A percentile compares a stretch with the other conserved stretches of the same genome.
Conservation (phyloP, 2,113 vertebrate genomes). For the Myiagra hebetior region DNA sequence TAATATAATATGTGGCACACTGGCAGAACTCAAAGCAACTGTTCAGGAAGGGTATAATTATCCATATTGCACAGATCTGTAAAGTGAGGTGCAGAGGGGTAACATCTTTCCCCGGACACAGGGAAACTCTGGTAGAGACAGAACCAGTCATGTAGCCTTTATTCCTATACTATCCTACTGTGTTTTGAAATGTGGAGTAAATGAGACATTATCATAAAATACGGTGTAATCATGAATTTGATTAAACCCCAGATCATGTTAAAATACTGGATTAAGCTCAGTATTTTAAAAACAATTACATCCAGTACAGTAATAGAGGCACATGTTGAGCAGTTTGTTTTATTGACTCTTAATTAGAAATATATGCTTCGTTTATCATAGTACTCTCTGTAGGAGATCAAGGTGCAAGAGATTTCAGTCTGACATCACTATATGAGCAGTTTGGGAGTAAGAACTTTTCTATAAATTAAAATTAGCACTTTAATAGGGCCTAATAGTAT, state of each 20-base stretch:
- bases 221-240: neutral
- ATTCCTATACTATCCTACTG: neutral
- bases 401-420: neutral
- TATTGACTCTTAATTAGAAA: conserved; percentile 36
- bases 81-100: neutral
- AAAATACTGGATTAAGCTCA: conserved; percentile 1
- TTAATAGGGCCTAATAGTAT: neutral
- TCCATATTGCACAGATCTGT: neutral
- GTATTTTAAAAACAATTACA: neutral
- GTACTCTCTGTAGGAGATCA: neutral
- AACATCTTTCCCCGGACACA: neutral
- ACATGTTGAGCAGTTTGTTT: neutral
- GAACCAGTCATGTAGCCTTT: neutral
- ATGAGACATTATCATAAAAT: conserved; percentile 9
- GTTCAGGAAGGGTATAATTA: conserved; percentile 1
- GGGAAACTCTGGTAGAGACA: neutral
- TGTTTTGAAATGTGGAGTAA: neutral
- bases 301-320: neutral
- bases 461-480: neutral
- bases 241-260: conserved; percentile 18
- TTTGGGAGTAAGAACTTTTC: neutral
- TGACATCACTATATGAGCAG: neutral
- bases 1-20: neutral
- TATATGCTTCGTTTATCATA: neutral
- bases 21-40: conserved; percentile 7